Conservation (phyloP, 2,888 invertebrate species). For the Zygogramma bicolorata region DNA sequence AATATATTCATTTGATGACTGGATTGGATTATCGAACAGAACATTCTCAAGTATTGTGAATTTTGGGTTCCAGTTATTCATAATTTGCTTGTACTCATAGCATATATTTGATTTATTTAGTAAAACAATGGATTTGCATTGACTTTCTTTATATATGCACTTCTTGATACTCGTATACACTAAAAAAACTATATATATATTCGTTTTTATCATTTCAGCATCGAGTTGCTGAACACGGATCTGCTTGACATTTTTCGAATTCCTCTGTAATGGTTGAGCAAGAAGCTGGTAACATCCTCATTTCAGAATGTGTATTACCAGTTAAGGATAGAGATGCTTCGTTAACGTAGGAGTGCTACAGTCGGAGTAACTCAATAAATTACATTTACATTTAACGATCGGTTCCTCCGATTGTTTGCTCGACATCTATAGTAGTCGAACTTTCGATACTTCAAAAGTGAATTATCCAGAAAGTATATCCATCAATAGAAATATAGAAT, state of each 20-base stretch:
- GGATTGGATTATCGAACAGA: no score
- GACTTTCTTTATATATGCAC: no score
- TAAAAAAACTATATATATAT: not conserved
- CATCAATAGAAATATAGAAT: not conserved
- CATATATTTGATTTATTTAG: no score
- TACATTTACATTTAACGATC: not conserved
- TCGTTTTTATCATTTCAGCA: not conserved
- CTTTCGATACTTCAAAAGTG: not conserved
- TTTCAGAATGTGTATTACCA: conserved; percentile 1
- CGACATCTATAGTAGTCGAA: not conserved
- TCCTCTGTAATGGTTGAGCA: not conserved
- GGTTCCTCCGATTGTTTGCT: not conserved
- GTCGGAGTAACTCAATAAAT: not conserved
- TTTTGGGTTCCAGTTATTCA: no score
- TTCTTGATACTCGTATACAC: not conserved
- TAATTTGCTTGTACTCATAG: no score
- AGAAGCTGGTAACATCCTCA: conserved; percentile 8
- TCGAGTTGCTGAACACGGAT: not conserved
- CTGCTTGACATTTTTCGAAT: not conserved
- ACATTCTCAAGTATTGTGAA: no score
- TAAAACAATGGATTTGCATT: no score
- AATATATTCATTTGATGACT: no score
- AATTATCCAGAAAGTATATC: not conserved
- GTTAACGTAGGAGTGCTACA: conserved; percentile 3
- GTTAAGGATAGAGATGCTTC: not conserved